Base-by-base conservation (phyloP, 2,797 vertebrate genomes). In the Rhinatrema bivittatum region DNA sequence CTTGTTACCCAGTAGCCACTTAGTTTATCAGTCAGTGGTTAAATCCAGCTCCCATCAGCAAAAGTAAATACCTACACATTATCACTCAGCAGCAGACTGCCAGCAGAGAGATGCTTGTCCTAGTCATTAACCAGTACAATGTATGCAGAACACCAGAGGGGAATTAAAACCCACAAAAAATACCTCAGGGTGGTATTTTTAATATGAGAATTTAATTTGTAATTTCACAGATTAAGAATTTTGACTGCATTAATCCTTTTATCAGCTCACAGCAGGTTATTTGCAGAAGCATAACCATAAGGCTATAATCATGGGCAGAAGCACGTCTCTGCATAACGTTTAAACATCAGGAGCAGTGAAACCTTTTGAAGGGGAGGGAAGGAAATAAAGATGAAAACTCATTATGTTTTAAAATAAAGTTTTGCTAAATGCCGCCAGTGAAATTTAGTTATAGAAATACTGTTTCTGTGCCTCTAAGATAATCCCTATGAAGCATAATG, bases 231-330 rank as follows among this genome's bases (percentile, higher is more conserved):
- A 94, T 95, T 91, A 93, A 85, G 86, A 91, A 90, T 91, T 89
- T 86, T 84, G 82, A 81, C 75, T 77, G 81, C 87, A 91, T 91
- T 94, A 97, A 97, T 94, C 91, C 92, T 85, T 91, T 94, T 95
- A 97, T 97, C 92, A 93, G 88, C 81, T 77, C 86, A 87, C 90
- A 93, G 92, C 91, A 95, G 93, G 91, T 89, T 87, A 88, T 88
- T 85, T 75, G 82, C 84, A 76, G 82, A 82, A 84, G 84, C 71
- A 78, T 72, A 79, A 81, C 81, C 78, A 76, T 77, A 79, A 85
- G 85, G 83, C 74, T 70, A 84, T 81, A 84, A 83, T 87, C 88
- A 84, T 84, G 84, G 71, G 82, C 78, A 85, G 81, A 85, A 81
- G 82, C 82, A 80, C 69, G 54, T 77, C 82, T 85, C 86, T 81